phyloP scores from a whole-genome alignment of 2,888 invertebrate species.

The Xestia rhomboidea region DNA sequence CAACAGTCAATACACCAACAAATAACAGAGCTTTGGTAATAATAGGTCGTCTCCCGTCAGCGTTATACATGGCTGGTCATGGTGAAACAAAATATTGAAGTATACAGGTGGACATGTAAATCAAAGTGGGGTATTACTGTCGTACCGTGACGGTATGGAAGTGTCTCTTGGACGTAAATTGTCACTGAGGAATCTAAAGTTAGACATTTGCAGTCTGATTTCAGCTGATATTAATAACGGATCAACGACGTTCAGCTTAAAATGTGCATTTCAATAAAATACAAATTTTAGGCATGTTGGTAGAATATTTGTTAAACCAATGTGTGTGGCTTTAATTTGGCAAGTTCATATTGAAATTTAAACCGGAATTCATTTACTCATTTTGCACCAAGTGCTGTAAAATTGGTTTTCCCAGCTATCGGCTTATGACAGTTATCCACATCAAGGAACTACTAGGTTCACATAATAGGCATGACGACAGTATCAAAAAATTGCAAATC shows the following conservation, averaged over 20 bases:
- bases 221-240: background rate
- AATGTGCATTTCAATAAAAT: background rate
- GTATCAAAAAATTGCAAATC: too few relatives aligned
- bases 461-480: too few relatives aligned
- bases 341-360: background rate
- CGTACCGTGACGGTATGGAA: background rate
- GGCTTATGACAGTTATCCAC: too few relatives aligned
- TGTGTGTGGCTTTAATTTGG: background rate
- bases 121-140: conserved; percentile 7
- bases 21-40: conserved; percentile 59
- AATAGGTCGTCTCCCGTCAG: conserved; percentile 57
- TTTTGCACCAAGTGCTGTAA: background rate
- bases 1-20: conserved; percentile 25
- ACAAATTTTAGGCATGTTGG: background rate
- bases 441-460: background rate
- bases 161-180: background rate
- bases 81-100: conserved; percentile 72
- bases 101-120: conserved; percentile 30
- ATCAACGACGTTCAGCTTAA: background rate
- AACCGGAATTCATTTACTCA: background rate
- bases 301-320: background rate
- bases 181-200: background rate
- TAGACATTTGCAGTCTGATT: background rate
- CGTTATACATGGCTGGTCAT: conserved; percentile 75
- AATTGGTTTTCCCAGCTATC: too few relatives aligned